Conservation (phyloP, 2,113 vertebrate genomes). For the Ornithorhynchus anatinus region DNA sequence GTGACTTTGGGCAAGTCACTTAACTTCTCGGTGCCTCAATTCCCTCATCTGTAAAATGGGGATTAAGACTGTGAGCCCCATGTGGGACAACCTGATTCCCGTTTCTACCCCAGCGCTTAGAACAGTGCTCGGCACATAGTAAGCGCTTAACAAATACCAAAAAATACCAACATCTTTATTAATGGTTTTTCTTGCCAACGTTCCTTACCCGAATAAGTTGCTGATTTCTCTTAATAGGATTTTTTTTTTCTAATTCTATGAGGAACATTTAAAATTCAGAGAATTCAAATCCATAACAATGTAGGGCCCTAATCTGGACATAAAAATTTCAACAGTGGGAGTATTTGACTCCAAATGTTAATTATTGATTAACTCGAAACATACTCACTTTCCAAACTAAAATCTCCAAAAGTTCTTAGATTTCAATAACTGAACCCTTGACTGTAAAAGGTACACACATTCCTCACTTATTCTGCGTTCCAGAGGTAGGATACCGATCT, state of each 20-base stretch:
- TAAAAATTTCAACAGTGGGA: neutral
- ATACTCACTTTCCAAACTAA: neutral
- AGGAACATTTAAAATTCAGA: constrained; percentile 12
- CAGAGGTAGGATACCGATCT: constrained; percentile 1
- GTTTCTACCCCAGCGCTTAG: no score
- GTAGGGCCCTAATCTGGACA: constrained; percentile 6
- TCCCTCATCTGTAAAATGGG: no score
- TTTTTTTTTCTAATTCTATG: constrained; percentile 15
- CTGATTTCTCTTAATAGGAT: constrained; percentile 5
- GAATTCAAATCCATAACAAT: constrained; percentile 21
- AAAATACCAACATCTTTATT: constrained; percentile 2
- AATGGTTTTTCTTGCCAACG: no score
- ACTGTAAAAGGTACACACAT: neutral
- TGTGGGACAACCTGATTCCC: no score
- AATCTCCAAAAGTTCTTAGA: neutral
- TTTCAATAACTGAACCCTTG: neutral
- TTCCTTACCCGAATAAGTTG: neutral
- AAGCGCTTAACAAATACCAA: no score
- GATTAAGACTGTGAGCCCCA: no score
- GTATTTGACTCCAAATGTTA: constrained; percentile 11
- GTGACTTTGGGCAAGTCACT: no score
- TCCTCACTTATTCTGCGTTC: neutral
- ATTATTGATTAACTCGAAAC: neutral
- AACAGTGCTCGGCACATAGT: no score
- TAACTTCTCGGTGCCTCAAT: no score